Percentiles rank a stretch among this genome's conserved stretches.
phyloP scores from a whole-genome alignment of 2,113 vertebrate genomes.

The Baryphthengus martii region DNA sequence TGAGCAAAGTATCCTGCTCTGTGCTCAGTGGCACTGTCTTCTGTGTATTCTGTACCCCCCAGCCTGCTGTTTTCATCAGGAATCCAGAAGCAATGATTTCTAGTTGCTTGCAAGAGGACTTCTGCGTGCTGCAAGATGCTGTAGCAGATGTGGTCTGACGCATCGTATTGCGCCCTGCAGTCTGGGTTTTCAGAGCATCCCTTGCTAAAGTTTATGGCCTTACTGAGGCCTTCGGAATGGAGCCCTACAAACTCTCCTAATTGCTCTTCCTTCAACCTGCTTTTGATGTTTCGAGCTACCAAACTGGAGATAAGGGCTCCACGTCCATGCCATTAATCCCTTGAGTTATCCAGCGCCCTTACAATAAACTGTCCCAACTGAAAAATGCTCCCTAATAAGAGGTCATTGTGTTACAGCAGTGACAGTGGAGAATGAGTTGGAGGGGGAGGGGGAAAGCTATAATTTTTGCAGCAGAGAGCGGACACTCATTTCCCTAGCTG shows the following conservation, averaged over 20 bases:
- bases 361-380: not conserved
- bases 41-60: not conserved
- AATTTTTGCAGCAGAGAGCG: conserved; percentile 14
- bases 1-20: not conserved
- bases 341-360: not conserved
- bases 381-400: not conserved
- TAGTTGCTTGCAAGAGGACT: not conserved
- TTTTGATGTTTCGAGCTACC: not conserved
- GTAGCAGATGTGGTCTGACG: not conserved
- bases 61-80: not conserved
- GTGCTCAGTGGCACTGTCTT: not conserved
- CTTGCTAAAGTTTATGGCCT: not conserved
- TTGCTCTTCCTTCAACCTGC: not conserved
- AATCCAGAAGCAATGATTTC: not conserved
- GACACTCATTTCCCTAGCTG: conserved; percentile 55
- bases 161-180: not conserved
- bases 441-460: not conserved
- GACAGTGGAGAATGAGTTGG: not conserved
- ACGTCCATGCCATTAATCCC: not conserved
- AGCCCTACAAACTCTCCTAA: not conserved
- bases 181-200: not conserved
- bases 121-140: not conserved
- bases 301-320: not conserved
- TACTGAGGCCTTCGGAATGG: not conserved
- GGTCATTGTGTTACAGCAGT: not conserved